These are phyloP conservation scores for Trachelus tabidus DNA, from an alignment of 2,888 invertebrate genomes.

Conservation along the genomic window DNA sequence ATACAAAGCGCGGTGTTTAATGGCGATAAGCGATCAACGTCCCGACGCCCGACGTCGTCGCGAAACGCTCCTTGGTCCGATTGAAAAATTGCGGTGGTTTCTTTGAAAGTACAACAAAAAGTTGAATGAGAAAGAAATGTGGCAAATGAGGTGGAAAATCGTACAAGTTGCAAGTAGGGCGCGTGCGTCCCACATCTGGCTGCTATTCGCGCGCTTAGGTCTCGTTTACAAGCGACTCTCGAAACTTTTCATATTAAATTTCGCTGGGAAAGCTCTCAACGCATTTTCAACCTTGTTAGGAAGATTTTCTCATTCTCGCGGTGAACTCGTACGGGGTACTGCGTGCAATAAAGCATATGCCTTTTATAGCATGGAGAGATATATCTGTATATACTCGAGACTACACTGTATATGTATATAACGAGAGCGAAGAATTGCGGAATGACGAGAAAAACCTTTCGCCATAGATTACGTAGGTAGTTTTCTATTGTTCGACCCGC, in stretches of 20 bases:
- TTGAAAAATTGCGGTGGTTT: slow-evolving; percentile 20
- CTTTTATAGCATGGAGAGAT: background rate
- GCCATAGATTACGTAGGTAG: background rate
- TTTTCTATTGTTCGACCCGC: background rate
- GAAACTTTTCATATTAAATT: background rate
- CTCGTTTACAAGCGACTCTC: background rate
- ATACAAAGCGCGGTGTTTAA: slow-evolving; percentile 41
- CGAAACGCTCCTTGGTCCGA: background rate
- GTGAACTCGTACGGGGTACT: background rate
- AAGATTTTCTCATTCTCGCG: background rate
- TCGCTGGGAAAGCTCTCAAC: background rate
- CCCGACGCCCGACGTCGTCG: slow-evolving; percentile 9
- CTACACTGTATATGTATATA: no score
- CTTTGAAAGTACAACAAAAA: slow-evolving; percentile 13
- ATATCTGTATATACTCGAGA: background rate
- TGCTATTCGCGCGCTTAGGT: background rate
- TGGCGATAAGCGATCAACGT: slow-evolving; percentile 47
- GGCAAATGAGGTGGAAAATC: slow-evolving; percentile 1
- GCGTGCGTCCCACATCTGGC: background rate
- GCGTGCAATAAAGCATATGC: background rate
- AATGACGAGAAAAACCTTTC: background rate
- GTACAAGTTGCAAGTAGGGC: background rate
- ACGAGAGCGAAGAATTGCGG: no score
- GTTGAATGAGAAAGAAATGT: slow-evolving; percentile 11
- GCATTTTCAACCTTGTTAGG: background rate